These are phyloP conservation scores for Nasonia longicornis DNA, from an alignment of 1,140 invertebrate species.

Conservation along the genomic window DNA sequence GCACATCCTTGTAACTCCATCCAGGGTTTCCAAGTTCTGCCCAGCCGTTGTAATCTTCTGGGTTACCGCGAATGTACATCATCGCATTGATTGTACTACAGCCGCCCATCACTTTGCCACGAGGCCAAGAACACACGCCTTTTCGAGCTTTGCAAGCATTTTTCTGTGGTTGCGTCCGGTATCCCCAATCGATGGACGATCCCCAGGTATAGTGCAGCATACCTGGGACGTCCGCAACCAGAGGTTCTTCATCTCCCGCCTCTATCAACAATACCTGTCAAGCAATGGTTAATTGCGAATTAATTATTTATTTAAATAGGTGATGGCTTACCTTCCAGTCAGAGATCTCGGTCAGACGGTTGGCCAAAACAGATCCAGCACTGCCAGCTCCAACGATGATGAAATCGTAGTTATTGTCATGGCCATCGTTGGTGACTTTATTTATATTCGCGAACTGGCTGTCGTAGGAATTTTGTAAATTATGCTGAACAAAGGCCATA, in stretches of 20 bases:
- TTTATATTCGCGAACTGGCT: not conserved
- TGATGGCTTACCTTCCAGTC: slow-evolving; percentile 31
- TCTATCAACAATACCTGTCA: not conserved
- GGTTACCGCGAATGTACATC: not conserved
- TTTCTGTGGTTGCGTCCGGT: not conserved
- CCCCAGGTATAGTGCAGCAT: not conserved
- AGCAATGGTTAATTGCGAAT: slow-evolving; percentile 55
- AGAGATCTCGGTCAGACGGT: slow-evolving; percentile 30
- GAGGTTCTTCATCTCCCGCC: slow-evolving; percentile 8
- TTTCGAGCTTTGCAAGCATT: not conserved
- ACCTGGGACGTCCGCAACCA: not conserved
- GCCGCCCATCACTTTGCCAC: slow-evolving; percentile 29
- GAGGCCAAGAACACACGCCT: not conserved
- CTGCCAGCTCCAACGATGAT: slow-evolving; percentile 29
- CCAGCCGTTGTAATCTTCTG: slow-evolving; percentile 15
- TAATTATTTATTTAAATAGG: slow-evolving; percentile 45
- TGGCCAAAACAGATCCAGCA: slow-evolving; percentile 34
- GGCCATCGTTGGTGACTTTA: not conserved
- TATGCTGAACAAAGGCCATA: not conserved
- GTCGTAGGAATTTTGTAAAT: slow-evolving; percentile 4
- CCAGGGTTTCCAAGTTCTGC: not conserved
- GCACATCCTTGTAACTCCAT: slow-evolving; percentile 61
- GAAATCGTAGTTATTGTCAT: slow-evolving; percentile 27
- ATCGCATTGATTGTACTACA: slow-evolving; percentile 5
- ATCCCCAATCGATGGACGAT: not conserved